Conservation (phyloP, 2,113 vertebrate genomes). For the Vulpes lagopus region DNA sequence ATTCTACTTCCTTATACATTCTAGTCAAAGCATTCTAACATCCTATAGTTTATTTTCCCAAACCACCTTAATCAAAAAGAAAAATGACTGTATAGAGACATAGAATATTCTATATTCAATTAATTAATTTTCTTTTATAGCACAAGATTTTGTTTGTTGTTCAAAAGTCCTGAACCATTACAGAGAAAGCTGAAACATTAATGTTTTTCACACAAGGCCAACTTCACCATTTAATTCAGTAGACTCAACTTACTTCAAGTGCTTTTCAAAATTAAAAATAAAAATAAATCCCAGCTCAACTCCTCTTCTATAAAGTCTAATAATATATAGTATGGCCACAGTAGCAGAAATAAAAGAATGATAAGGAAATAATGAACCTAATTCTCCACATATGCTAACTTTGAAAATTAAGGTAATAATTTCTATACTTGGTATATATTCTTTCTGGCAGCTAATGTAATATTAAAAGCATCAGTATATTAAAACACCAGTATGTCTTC, state of each 20-base stretch:
- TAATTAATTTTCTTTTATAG: background rate
- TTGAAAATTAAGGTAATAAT: slow-evolving; percentile 37
- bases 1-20: background rate
- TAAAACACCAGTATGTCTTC: background rate
- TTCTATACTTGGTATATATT: background rate
- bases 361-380: background rate
- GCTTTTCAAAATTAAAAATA: slow-evolving; percentile 49
- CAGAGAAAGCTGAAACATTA: background rate
- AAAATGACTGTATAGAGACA: background rate
- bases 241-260: slow-evolving; percentile 37
- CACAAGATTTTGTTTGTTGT: background rate
- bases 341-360: background rate
- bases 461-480: slow-evolving; percentile 14
- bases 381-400: slow-evolving; percentile 1
- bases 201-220: background rate
- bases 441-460: background rate
- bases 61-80: background rate
- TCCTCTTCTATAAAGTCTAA: background rate
- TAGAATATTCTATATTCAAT: background rate
- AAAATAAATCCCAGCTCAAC: background rate
- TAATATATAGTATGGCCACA: background rate
- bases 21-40: background rate
- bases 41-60: slow-evolving; percentile 2
- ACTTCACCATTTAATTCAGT: background rate
- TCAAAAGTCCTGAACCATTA: background rate